These are phyloP conservation scores for Chymomyza costata DNA, from an alignment of 1,140 invertebrate species.

Conservation along the genomic window DNA sequence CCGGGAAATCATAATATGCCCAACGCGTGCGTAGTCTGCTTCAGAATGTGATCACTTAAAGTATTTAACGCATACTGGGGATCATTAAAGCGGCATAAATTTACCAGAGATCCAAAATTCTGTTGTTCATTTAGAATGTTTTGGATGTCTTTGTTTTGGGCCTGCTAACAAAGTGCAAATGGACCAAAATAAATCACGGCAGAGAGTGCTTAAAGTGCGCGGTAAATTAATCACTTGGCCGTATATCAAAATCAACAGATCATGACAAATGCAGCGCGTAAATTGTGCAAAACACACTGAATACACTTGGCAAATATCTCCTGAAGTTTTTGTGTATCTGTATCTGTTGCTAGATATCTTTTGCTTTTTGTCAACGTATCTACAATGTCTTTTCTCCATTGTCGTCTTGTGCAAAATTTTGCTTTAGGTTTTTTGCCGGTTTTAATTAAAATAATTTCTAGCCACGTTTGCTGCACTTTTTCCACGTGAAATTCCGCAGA, in stretches of 20 bases:
- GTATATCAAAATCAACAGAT: constrained; percentile 69
- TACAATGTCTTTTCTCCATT: neutral
- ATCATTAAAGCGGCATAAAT: too few species aligned
- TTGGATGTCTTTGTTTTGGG: neutral
- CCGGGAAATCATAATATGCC: too few species aligned
- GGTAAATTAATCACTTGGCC: constrained; percentile 57
- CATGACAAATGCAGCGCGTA: constrained; percentile 61
- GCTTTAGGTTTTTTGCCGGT: constrained; percentile 18
- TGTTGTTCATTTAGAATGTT: too few species aligned
- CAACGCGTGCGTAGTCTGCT: too few species aligned
- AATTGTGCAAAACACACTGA: constrained; percentile 42
- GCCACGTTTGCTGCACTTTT: constrained; percentile 50
- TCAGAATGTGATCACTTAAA: too few species aligned
- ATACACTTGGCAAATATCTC: neutral
- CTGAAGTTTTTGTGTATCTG: too few species aligned
- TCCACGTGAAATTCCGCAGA: constrained; percentile 63
- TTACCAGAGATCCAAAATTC: too few species aligned
- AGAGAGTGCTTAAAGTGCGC: constrained; percentile 16
- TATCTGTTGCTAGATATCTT: too few species aligned
- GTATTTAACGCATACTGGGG: too few species aligned
- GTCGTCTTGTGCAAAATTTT: neutral
- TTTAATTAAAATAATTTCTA: constrained; percentile 68
- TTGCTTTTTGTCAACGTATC: too few species aligned
- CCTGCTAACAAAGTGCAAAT: constrained; percentile 63
- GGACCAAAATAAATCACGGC: constrained; percentile 42